Percentiles rank a stretch among this genome's conserved stretches.
phyloP scores from a whole-genome alignment of 2,888 invertebrate genomes.

The Cephonodes hylas region DNA sequence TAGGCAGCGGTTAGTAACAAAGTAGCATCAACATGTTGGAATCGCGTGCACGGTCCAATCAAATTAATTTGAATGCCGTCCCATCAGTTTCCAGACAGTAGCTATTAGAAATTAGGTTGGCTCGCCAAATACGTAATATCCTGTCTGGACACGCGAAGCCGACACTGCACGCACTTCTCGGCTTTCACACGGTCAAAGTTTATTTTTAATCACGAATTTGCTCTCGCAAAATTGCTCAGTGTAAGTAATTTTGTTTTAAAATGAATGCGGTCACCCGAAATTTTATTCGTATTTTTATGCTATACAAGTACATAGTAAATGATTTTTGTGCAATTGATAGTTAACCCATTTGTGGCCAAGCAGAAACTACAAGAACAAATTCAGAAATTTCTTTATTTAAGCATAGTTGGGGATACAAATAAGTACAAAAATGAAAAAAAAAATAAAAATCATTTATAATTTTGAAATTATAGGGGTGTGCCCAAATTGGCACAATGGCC shows the following conservation, averaged over 20 bases:
- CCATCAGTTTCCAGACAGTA: conserved; percentile 67
- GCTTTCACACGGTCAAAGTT: conserved; percentile 38
- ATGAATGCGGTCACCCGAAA: not conserved
- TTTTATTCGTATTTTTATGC: no score
- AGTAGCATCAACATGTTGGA: conserved; percentile 22
- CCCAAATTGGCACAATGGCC: no score
- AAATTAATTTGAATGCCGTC: conserved; percentile 47
- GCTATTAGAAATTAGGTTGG: conserved; percentile 59
- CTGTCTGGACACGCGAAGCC: conserved; percentile 44
- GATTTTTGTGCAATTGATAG: no score
- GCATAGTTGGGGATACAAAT: no score
- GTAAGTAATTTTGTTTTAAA: not conserved
- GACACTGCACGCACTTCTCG: conserved; percentile 33
- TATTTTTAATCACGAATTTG: conserved; percentile 19
- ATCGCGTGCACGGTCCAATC: conserved; percentile 58
- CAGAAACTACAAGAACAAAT: no score
- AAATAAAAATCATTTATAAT: no score
- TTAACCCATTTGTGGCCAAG: no score
- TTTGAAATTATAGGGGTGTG: no score
- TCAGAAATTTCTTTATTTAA: no score
- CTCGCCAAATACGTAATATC: conserved; percentile 49
- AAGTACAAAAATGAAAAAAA: no score
- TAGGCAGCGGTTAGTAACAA: not conserved
- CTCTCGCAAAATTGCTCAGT: conserved; percentile 15
- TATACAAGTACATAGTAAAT: no score